Evolutionary conservation across 2,797 vertebrate genomes (phyloP), one percentile per base, ranked within the genome.

Genomic region (Periophthalmus magnuspinnatus): DNA sequence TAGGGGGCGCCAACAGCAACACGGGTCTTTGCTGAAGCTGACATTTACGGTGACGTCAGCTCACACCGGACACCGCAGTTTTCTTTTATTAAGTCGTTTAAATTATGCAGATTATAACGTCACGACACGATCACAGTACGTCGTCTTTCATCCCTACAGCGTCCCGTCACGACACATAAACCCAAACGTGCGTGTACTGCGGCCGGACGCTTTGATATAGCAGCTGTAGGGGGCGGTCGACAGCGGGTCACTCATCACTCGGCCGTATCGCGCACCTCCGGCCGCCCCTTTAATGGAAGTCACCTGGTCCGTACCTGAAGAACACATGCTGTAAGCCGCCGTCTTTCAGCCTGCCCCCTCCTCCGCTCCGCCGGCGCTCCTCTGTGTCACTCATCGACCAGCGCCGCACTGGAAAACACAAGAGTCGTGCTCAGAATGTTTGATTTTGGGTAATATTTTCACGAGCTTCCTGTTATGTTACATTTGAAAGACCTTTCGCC

Each of bases 191-290:
- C 72, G 62, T 55, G 5, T 59, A 45, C 22, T 34, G 50, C 47
- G 50, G 59, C 55, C 60, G 24, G 70, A 77, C 59, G 81, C 82
- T 86, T 90, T 87, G 83, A 90, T 88, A 74, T 81, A 81, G 71
- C 84, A 80, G 85, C 86, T 88, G 82, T 69, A 77, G 80, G 75
- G 73, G 81, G 76, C 70, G 71, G 77, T 55, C 79, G 72, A 73
- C 77, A 50, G 61, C 61, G 70, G 82, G 88, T 88, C 86, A 85
- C 83, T 85, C 84, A 63, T 84, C 80, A 76, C 84, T 82, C 76
- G 85, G 77, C 84, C 86, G 75, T 78, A 71, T 72, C 74, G 77
- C 7, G 54, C 69, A 81, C 76, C 76, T 74, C 62, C 58, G 78
- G 45, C 45, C 65, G 60, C 28, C 55, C 36, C 32, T 77, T 59